Evolutionary conservation across 2,113 vertebrate species (phyloP), one percentile per base, ranked within the genome.

Genomic region (Hydrolagus affinis): DNA sequence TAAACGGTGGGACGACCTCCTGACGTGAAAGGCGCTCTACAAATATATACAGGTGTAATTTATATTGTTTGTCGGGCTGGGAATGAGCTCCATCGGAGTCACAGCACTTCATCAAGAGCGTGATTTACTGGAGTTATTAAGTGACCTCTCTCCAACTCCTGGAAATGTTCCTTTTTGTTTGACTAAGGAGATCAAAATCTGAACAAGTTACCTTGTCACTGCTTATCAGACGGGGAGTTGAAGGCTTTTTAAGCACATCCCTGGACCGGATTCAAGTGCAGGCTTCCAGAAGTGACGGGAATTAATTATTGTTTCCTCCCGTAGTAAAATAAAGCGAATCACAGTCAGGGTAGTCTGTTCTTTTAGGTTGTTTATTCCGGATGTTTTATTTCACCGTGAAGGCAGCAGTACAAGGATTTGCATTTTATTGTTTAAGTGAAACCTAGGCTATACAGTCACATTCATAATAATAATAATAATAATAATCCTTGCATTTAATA

Each of bases 341-440:
- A 83, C 28, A 83, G 62, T 83, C 44, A 44, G 44, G 44, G 6
- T 44, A 44, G 44, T 44, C 44, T 44, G 44, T 44, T 44, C 78
- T 83, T 9, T 62, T 17, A 83, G 28, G 66, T 83, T 83, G 23
- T 30, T 83, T 78, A 60, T 78, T 68, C 28, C 32, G 28, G 25
- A 19, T 28, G 25, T 83, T 83, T 83, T 83, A 66, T 68, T 44
- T 83, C 25, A 83, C 62, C 28, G 66, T 66, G 28, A 66, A 68
- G 12, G 25, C n/a, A 28, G 59, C 59, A 60, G 59, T 11, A 10
- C 32, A 83, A 60, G 32, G 17, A 25, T 17, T 68, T 83, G 64
- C 28, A 32, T 66, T 75, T 44, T 32, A 68, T 66, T 68, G 44
- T 44, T 66, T 30, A 68, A 68, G 62, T 30, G 9, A 83, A 66